Evolutionary conservation across 2,888 invertebrate species (phyloP).

Genomic region (Phymatocera aterrima): DNA sequence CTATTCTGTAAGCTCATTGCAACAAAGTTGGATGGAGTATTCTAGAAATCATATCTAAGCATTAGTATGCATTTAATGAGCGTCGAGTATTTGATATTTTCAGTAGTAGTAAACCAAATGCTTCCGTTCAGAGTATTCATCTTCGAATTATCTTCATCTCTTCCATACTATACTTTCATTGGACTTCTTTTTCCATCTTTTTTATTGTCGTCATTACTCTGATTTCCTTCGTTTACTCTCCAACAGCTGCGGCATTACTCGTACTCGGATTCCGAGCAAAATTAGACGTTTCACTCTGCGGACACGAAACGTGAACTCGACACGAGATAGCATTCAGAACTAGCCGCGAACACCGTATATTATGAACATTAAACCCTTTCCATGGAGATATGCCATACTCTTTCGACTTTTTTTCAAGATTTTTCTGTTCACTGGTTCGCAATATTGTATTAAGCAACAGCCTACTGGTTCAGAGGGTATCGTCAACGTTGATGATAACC

Average conservation of each 20-base stretch:
- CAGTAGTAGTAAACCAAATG: conserved; percentile 7
- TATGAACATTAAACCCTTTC: background rate
- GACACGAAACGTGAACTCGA: background rate
- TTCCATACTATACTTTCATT: background rate
- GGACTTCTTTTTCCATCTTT: background rate
- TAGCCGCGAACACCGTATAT: background rate
- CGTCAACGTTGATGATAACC: no score
- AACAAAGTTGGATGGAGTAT: background rate
- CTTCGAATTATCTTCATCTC: conserved; percentile 7
- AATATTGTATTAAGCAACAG: no score
- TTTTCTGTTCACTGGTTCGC: no score
- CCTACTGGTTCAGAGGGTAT: no score
- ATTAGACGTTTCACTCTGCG: conserved; percentile 9
- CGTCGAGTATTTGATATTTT: background rate
- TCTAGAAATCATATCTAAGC: background rate
- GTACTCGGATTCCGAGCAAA: no score
- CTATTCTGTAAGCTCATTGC: conserved; percentile 42
- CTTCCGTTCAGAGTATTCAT: conserved; percentile 4
- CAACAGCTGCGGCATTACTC: conserved; percentile 11
- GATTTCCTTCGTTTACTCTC: conserved; percentile 9
- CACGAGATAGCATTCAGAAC: background rate
- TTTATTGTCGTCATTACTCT: background rate
- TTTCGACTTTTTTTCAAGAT: no score
- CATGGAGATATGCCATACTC: no score
- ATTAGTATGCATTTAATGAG: conserved; percentile 27